Evolutionary conservation across 2,888 invertebrate species (phyloP).

Genomic region (Dynastes hyllus): DNA sequence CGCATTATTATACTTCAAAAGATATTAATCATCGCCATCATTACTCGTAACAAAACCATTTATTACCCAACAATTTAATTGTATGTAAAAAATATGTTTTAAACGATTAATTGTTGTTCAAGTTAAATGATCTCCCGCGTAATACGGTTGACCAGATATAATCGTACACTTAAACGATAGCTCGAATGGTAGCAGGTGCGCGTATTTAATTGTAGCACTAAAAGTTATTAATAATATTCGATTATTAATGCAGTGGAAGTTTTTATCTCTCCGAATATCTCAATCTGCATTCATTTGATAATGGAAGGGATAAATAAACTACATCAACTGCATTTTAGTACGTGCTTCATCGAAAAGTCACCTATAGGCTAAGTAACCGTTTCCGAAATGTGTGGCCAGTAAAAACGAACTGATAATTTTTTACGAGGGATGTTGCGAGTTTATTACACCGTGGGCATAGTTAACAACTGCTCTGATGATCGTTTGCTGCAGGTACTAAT

Average conservation of each 20-base stretch:
- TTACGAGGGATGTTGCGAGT: no score
- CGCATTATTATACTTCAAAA: no score
- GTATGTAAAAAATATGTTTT: neutral
- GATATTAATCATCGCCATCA: no score
- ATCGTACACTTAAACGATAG: conserved; percentile 19
- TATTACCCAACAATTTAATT: neutral
- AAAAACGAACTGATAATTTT: no score
- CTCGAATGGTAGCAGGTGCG: conserved; percentile 16
- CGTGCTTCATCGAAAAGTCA: neutral
- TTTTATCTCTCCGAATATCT: neutral
- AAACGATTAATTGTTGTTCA: neutral
- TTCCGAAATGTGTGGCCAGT: no score
- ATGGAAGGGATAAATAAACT: neutral
- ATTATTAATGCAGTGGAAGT: conserved; percentile 21
- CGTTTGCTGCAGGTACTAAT: no score
- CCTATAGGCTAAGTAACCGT: no score
- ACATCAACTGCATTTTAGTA: neutral
- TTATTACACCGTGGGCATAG: no score
- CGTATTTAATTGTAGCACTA: conserved; percentile 27
- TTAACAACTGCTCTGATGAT: no score
- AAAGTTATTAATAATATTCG: conserved; percentile 40
- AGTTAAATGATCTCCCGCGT: neutral
- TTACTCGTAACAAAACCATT: no score
- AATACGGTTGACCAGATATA: conserved; percentile 22
- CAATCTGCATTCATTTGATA: conserved; percentile 22